phyloP scores from a whole-genome alignment of 2,888 invertebrate genomes.

The Scaptodrosophila latifasciaeformis region DNA sequence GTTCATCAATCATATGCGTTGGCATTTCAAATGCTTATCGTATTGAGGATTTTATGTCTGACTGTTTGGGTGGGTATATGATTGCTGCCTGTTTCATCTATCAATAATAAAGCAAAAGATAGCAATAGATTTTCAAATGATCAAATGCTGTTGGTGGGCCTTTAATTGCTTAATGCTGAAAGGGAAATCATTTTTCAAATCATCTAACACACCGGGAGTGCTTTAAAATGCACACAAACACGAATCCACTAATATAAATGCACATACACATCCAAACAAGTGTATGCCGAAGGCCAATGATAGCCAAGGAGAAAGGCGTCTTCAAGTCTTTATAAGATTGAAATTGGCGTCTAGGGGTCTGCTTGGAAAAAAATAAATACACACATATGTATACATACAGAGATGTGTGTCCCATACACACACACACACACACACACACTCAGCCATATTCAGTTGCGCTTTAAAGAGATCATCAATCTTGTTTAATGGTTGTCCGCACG shows the following conservation, averaged over 20 bases:
- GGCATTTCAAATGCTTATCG: slow-evolving; percentile 44
- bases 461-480: slow-evolving; percentile 71
- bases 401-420: no score
- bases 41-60: slow-evolving; percentile 12
- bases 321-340: slow-evolving; percentile 17
- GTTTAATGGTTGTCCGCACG: slow-evolving; percentile 71
- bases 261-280: not conserved
- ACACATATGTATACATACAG: no score
- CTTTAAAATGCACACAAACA: not conserved
- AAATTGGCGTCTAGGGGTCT: slow-evolving; percentile 54
- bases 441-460: no score
- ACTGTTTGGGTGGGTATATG: not conserved
- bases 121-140: slow-evolving; percentile 22
- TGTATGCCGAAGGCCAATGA: not conserved
- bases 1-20: slow-evolving; percentile 54
- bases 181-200: slow-evolving; percentile 50
- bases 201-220: not conserved
- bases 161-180: slow-evolving; percentile 45
- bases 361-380: no score
- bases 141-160: slow-evolving; percentile 28
- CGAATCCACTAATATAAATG: not conserved
- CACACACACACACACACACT: not conserved
- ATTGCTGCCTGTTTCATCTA: slow-evolving; percentile 24
- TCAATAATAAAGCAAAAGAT: slow-evolving; percentile 38
- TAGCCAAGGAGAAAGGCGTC: not conserved